Evolutionary conservation across 2,888 invertebrate genomes (phyloP).

Genomic region (Limnephilus rhombicus): DNA sequence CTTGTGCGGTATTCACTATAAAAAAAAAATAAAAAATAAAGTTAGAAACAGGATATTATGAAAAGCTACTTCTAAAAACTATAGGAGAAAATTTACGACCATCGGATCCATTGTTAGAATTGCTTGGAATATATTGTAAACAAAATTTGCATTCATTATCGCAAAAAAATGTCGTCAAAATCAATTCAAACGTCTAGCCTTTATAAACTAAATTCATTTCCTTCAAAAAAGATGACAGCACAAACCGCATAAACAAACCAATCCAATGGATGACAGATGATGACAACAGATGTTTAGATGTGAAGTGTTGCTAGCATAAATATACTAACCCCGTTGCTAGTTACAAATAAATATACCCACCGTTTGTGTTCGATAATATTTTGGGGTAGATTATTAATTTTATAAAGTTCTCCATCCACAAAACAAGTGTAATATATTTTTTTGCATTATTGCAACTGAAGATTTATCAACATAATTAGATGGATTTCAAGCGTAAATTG

Average conservation of each 20-base stretch:
- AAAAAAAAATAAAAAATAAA: no score
- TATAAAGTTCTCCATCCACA: neutral
- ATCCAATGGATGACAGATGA: no score
- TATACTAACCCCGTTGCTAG: no score
- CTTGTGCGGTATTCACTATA: no score
- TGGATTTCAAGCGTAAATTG: no score
- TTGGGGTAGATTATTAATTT: neutral
- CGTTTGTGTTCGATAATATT: neutral
- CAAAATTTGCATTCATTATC: neutral
- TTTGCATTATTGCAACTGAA: no score
- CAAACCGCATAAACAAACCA: no score
- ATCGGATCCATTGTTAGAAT: constrained; percentile 72
- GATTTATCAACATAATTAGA: no score
- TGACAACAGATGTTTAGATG: neutral
- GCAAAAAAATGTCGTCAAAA: neutral
- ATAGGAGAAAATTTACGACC: constrained; percentile 78
- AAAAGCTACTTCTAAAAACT: constrained; percentile 82
- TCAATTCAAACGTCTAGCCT: neutral
- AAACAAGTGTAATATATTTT: no score
- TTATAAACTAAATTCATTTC: no score
- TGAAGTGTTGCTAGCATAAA: neutral
- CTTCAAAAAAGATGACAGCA: no score
- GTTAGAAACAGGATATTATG: constrained; percentile 80
- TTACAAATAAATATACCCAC: neutral
- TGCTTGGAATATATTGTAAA: neutral